Base-by-base conservation (phyloP, 1,140 invertebrate species). In the Neocloeon triangulifer region DNA sequence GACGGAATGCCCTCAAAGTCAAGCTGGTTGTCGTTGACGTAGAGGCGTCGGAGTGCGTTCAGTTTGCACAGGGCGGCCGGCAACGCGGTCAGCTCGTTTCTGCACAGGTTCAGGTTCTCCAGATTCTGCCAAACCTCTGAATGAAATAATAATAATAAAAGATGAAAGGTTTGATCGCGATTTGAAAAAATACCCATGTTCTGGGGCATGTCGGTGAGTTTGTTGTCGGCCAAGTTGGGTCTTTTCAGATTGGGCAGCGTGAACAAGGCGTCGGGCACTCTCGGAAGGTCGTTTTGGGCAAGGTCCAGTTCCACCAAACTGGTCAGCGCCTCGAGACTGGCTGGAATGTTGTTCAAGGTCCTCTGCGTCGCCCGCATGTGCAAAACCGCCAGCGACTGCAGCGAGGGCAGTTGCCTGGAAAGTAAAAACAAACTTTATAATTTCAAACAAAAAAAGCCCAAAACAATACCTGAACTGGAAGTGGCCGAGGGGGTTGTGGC, bases 1-100 rank as follows among this genome's bases (percentile, higher is more conserved):
- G 88, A 82, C 1, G 95, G 95, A 43, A 99, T 91, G 13, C 91
- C 94, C 48, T 95, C 86, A 59, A 98, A 98, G 58, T 92, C 85
- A 33, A 99, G 53, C 45, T 76, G 58, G 53, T 99, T 99, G 42
- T 88, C 81, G 52, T 95, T 96, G 2, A 96, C 62, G 49, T 91
- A 94, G 0, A 99, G 55, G 39, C 85, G 62, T 42, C 85, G 63
- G 16, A 99, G 53, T 25, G 70, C 69, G 16, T 64, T 62, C 29
- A 97, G 59, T 58, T 91, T 94, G 49, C 86, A 91, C 12, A 97
- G 51, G 1, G 86, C 69, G 4, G 68, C 57, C 2, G 94, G 94
- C 28, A 98, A 55, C 10, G 64, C 48, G 13, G 66, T 75, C 28
- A 98, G 54, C 47, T 88, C 76, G 54, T 98, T 98, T 32, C 86